Conservation (phyloP, 1,140 invertebrate species). For the Pygmarrhopalites habei region DNA sequence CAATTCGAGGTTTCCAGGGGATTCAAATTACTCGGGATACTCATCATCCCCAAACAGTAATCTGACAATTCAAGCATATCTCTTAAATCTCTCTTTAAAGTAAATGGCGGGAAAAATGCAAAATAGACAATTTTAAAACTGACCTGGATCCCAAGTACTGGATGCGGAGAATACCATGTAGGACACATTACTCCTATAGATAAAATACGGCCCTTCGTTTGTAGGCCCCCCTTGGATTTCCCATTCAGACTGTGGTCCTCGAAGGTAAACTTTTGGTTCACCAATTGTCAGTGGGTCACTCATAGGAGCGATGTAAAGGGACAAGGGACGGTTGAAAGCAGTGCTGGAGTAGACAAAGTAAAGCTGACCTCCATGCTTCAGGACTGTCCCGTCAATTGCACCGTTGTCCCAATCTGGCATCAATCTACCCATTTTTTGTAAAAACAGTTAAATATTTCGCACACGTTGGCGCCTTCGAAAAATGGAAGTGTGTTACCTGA, state of each 20-base stretch:
- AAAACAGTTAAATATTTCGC: not conserved
- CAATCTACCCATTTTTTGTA: slow-evolving; percentile 14
- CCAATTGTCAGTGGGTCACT: slow-evolving; percentile 4
- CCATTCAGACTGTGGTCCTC: slow-evolving; percentile 15
- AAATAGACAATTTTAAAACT: too few species aligned
- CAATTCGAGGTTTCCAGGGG: slow-evolving; percentile 11
- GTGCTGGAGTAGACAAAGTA: slow-evolving; percentile 22
- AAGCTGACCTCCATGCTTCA: slow-evolving; percentile 3
- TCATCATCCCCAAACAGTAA: slow-evolving; percentile 19
- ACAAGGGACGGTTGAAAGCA: not conserved
- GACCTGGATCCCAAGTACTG: slow-evolving; percentile 11
- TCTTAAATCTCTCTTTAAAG: too few species aligned
- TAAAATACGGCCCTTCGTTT: slow-evolving; percentile 16
- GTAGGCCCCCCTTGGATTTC: slow-evolving; percentile 3
- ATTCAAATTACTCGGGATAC: slow-evolving; percentile 6
- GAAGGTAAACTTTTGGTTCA: slow-evolving; percentile 7
- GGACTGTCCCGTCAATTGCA: slow-evolving; percentile 19
- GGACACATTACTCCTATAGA: slow-evolving; percentile 15
- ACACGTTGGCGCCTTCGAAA: not conserved
- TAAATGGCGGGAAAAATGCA: too few species aligned
- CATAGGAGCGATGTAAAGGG: slow-evolving; percentile 19
- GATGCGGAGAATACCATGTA: slow-evolving; percentile 23
- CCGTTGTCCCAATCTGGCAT: slow-evolving; percentile 20
- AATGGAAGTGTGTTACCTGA: not conserved
- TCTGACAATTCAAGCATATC: too few species aligned